Evolutionary conservation across 2,888 invertebrate genomes (phyloP), one percentile per base, ranked within the genome.

Genomic region (Ditylenchus weischeri): DNA sequence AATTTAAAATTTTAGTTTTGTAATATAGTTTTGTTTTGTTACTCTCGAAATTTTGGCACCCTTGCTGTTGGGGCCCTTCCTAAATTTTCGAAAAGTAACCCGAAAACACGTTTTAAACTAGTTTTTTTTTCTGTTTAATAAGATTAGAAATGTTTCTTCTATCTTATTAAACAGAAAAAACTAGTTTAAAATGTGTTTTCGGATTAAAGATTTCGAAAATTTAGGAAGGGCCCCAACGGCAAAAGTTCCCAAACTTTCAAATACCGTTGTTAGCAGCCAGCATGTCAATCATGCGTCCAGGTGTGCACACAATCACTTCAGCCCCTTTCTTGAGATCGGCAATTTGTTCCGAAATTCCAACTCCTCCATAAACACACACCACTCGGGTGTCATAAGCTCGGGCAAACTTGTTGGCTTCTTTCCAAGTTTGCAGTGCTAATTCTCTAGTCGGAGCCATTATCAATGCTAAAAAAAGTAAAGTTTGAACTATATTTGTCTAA

Each of bases 201-300:
- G n/a, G n/a, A n/a, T n/a, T n/a, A n/a, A n/a, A n/a, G n/a, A n/a
- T n/a, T n/a, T n/a, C n/a, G n/a, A n/a, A n/a, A n/a, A 1, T 13
- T 8, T 13, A 19, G 35, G 8, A 36, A 50, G 7, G 5, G 47
- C 49, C 48, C 48, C 50, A 43, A 13, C 10, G 29, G 10, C 23
- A 64, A 70, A n/a, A n/a, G n/a, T n/a, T n/a, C n/a, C n/a, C n/a
- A n/a, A n/a, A n/a, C 38, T 15, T 47, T 18, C 8, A 23, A 18
- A 6, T 71, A 72, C 95, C 96, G 58, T 91, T 92, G 84, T 99
- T 99, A 0, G 96, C 98, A 0, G 96, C 93, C 76, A 99, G 84
- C 95, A 98, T 96, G 85, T 99, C 98, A 71, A 99, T 99, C 98
- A 98, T 98, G 60, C 98, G 88, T 0, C 98, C 98, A 0, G 98